Conservation (phyloP, 1,140 invertebrate species). For the Leptopilina boulardi region DNA sequence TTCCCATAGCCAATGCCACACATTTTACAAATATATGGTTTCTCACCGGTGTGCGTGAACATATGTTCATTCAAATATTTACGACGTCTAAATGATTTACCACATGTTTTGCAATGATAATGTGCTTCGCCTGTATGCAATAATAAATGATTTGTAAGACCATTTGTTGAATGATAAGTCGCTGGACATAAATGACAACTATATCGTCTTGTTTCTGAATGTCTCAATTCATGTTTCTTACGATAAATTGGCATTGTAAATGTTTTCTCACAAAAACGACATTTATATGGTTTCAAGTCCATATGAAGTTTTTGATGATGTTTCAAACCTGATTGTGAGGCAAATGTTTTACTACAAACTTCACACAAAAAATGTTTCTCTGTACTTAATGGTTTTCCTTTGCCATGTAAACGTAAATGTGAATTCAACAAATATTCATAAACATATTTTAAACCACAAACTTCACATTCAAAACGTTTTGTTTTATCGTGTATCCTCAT, state of each 20-base stretch:
- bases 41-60: slow-evolving; percentile 65
- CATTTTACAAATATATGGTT: slow-evolving; percentile 54
- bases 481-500: slow-evolving; percentile 50
- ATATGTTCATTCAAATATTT: slow-evolving; percentile 43
- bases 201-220: slow-evolving; percentile 49
- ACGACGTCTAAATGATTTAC: slow-evolving; percentile 32
- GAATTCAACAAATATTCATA: slow-evolving; percentile 19
- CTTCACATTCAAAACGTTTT: slow-evolving; percentile 51
- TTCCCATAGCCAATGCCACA: slow-evolving; percentile 56
- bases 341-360: slow-evolving; percentile 59
- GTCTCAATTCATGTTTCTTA: slow-evolving; percentile 56
- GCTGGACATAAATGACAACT: slow-evolving; percentile 55
- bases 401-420: slow-evolving; percentile 12
- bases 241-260: slow-evolving; percentile 52
- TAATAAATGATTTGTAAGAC: slow-evolving; percentile 58
- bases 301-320: slow-evolving; percentile 56
- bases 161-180: slow-evolving; percentile 58
- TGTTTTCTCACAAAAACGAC: slow-evolving; percentile 53
- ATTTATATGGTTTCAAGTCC: slow-evolving; percentile 49
- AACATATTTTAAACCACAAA: slow-evolving; percentile 30
- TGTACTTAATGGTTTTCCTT: slow-evolving; percentile 13
- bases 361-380: slow-evolving; percentile 50
- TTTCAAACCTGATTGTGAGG: slow-evolving; percentile 53
- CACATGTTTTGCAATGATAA: slow-evolving; percentile 54
- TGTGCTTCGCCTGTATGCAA: slow-evolving; percentile 65